phyloP scores from a whole-genome alignment of 2,888 invertebrate genomes.

The Mesorhabditis belari region DNA sequence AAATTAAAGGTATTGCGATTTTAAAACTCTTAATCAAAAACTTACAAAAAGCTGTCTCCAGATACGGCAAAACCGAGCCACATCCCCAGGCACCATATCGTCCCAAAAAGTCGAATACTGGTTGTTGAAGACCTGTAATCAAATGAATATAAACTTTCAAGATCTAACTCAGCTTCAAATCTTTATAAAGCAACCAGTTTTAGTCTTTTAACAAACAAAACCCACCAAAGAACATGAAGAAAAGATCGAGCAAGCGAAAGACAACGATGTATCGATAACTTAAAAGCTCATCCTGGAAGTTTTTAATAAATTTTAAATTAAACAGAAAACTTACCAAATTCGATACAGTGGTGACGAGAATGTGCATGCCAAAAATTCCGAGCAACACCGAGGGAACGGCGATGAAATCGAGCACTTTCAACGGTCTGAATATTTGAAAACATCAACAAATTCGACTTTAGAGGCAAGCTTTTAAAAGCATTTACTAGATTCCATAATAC shows the following conservation, averaged over 20 bases:
- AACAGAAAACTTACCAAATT: constrained; percentile 21
- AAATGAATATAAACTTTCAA: too few species aligned
- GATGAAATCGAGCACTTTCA: constrained; percentile 48
- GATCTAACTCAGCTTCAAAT: too few species aligned
- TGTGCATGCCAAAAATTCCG: constrained; percentile 51
- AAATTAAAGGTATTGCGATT: neutral
- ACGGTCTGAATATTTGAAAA: constrained; percentile 19
- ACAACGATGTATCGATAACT: constrained; percentile 45
- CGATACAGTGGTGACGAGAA: constrained; percentile 48
- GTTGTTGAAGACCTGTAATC: constrained; percentile 42
- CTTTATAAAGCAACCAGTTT: neutral
- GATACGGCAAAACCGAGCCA: constrained; percentile 24
- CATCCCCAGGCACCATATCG: constrained; percentile 35
- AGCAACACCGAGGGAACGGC: constrained; percentile 43
- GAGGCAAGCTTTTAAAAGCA: neutral
- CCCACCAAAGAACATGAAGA: constrained; percentile 15
- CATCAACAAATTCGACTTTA: neutral
- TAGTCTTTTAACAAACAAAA: neutral
- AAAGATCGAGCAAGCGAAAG: constrained; percentile 28
- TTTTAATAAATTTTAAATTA: neutral
- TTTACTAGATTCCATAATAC: neutral
- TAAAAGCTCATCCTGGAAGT: constrained; percentile 38
- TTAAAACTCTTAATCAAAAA: neutral
- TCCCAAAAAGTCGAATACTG: constrained; percentile 47
- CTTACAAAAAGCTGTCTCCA: constrained; percentile 34